Conservation (phyloP, 2,888 invertebrate species). For the Antheraea yamamai region DNA sequence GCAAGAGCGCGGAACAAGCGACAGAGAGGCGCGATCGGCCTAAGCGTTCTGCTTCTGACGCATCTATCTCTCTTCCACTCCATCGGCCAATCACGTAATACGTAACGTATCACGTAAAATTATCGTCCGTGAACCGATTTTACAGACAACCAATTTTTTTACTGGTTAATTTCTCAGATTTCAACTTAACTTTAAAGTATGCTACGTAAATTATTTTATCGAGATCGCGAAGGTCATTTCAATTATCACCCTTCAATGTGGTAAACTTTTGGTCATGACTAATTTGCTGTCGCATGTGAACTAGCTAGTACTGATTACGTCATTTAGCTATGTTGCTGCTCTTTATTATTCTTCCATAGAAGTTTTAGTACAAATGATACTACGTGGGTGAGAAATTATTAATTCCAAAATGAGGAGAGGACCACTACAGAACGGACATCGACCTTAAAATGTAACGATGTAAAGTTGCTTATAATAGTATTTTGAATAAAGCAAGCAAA, state of each 20-base stretch:
- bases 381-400: not conserved
- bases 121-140: no score
- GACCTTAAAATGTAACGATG: not conserved
- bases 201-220: not conserved
- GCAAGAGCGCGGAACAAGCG: no score
- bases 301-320: slow-evolving; percentile 10
- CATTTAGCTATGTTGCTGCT: slow-evolving; percentile 6
- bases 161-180: no score
- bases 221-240: slow-evolving; percentile 49
- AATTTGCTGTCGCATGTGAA: slow-evolving; percentile 40
- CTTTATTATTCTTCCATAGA: not conserved
- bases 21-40: no score
- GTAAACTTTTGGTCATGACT: slow-evolving; percentile 55
- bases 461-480: not conserved
- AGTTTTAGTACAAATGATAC: not conserved
- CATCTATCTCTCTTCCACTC: no score
- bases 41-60: no score
- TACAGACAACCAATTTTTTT: no score
- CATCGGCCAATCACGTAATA: no score
- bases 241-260: slow-evolving; percentile 57
- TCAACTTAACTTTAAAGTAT: not conserved
- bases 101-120: no score
- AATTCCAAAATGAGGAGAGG: not conserved
- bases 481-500: not conserved
- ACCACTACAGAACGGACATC: not conserved